phyloP scores from a whole-genome alignment of 2,888 invertebrate genomes.

The Apotomis turbidana region DNA sequence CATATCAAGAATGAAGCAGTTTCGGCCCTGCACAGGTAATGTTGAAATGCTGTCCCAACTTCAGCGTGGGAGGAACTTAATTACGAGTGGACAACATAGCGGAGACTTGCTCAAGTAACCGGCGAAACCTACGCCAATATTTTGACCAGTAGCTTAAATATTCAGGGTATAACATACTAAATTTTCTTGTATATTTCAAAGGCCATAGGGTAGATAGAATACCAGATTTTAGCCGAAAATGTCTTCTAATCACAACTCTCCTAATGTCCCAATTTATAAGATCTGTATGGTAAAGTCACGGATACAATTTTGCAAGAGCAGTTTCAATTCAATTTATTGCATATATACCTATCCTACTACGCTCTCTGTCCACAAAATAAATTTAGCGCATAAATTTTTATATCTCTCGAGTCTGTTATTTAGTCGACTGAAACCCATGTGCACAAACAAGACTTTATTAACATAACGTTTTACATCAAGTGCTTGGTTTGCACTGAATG shows the following conservation, averaged over 20 bases:
- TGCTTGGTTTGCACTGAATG: constrained; percentile 26
- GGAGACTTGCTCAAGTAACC: not conserved
- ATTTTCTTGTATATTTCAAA: too few relatives aligned
- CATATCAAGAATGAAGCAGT: constrained; percentile 16
- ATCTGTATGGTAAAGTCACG: too few relatives aligned
- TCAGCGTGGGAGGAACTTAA: constrained; percentile 36
- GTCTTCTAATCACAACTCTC: too few relatives aligned
- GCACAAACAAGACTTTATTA: constrained; percentile 31
- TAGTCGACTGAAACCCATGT: constrained; percentile 14
- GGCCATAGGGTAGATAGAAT: too few relatives aligned
- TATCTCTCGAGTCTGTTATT: too few relatives aligned
- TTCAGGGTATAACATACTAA: not conserved
- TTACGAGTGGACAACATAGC: constrained; percentile 17
- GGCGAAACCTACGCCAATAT: not conserved
- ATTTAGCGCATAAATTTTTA: too few relatives aligned
- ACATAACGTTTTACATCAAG: constrained; percentile 31
- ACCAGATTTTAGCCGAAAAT: too few relatives aligned
- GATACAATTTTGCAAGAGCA: too few relatives aligned
- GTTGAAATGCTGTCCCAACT: constrained; percentile 23
- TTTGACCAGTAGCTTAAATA: not conserved
- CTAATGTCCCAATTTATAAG: too few relatives aligned
- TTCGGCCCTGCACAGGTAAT: constrained; percentile 21
- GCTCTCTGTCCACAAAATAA: too few relatives aligned
- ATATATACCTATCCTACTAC: too few relatives aligned
- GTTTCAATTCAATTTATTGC: too few relatives aligned